Conservation (phyloP, 2,888 invertebrate genomes). For the Schrankia costaestrigalis region DNA sequence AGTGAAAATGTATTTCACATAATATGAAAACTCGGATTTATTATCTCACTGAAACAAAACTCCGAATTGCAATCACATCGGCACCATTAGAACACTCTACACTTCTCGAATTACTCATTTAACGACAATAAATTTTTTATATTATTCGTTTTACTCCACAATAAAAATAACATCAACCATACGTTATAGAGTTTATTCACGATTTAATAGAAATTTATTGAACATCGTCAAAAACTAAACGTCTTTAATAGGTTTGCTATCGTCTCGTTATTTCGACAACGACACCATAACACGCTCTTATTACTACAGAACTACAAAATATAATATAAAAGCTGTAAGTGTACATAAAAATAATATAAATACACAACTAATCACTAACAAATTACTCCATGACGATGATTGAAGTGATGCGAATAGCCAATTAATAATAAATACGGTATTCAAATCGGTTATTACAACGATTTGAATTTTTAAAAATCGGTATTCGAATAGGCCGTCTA, state of each 20-base stretch:
- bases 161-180: no score
- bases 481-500: slow-evolving; percentile 13
- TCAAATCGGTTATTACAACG: slow-evolving; percentile 19
- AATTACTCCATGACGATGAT: slow-evolving; percentile 12
- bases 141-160: no score
- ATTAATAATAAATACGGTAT: slow-evolving; percentile 25
- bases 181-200: no score
- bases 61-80: no score
- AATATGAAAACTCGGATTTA: no score
- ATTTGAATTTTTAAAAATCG: slow-evolving; percentile 15
- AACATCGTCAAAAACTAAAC: slow-evolving; percentile 5
- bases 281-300: slow-evolving; percentile 13
- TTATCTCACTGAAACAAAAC: no score
- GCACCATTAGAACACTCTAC: no score
- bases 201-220: slow-evolving; percentile 13
- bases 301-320: slow-evolving; percentile 5
- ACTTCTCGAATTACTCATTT: no score
- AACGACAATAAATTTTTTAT: no score
- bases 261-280: slow-evolving; percentile 10
- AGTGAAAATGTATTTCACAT: no score
- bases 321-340: slow-evolving; percentile 17
- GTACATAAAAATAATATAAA: slow-evolving; percentile 21
- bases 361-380: slow-evolving; percentile 22
- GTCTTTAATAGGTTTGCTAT: slow-evolving; percentile 6
- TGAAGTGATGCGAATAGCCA: slow-evolving; percentile 13